Percentiles rank a stretch among this genome's conserved stretches.
Evolutionary conservation across 92 coral and sea anemone species (phyloP).

Genomic region (Desmophyllum pertusum): DNA sequence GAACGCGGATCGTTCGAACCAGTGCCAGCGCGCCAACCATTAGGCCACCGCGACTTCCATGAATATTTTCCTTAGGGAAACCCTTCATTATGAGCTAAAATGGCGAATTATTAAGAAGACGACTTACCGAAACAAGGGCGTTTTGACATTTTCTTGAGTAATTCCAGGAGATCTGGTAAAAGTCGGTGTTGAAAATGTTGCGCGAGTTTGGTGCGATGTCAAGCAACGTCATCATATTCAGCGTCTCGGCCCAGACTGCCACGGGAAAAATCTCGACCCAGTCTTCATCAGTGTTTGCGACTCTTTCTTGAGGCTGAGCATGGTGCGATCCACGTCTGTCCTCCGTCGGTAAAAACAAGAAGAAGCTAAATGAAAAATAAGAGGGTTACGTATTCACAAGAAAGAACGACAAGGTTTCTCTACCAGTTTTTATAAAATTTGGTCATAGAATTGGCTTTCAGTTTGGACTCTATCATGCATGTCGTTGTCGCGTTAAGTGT

Average conservation of each 20-base stretch:
- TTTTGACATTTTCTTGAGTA: constrained; percentile 66
- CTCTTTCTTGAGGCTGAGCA: constrained; percentile 61
- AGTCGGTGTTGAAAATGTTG: constrained; percentile 69
- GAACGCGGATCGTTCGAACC: too few relatives aligned
- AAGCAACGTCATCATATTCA: constrained; percentile 65
- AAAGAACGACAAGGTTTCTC: too few relatives aligned
- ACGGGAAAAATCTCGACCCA: constrained; percentile 79
- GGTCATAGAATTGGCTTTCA: too few relatives aligned
- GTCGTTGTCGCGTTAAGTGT: too few relatives aligned
- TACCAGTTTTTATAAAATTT: too few relatives aligned
- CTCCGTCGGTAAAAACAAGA: constrained; percentile 76
- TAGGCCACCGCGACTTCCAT: too few relatives aligned
- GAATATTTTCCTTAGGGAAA: background rate
- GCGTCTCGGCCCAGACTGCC: constrained; percentile 66
- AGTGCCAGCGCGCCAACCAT: too few relatives aligned
- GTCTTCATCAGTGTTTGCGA: constrained; percentile 57
- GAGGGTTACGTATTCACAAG: too few relatives aligned
- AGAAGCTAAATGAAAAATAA: constrained; percentile 55
- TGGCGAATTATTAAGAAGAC: background rate
- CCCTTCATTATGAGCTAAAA: background rate
- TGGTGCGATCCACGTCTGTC: constrained; percentile 70
- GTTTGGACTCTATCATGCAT: too few relatives aligned
- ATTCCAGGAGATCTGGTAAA: constrained; percentile 69
- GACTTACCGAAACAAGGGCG: constrained; percentile 65
- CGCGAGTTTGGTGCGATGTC: constrained; percentile 62